Conservation (phyloP, 2,888 invertebrate species). For the Platynereis dumerilii region DNA sequence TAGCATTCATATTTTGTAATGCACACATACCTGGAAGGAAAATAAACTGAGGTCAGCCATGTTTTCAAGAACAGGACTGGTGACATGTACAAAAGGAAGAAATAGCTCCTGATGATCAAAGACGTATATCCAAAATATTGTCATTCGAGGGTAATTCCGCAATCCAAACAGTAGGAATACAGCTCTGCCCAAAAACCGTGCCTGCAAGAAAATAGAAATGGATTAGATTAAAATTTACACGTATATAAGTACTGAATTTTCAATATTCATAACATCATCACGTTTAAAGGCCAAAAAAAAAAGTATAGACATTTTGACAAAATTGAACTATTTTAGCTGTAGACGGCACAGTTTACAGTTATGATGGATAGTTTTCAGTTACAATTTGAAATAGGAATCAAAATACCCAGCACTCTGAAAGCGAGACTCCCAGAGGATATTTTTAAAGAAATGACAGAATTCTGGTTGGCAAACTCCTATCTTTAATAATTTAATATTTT, state of each 20-base stretch:
- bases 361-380: too few species aligned
- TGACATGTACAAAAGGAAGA: slow-evolving; percentile 46
- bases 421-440: too few species aligned
- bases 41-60: not conserved
- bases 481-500: too few species aligned
- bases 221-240: not conserved
- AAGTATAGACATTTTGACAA: too few species aligned
- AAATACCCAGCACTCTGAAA: too few species aligned
- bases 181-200: slow-evolving; percentile 46
- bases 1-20: too few species aligned
- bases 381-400: too few species aligned
- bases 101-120: slow-evolving; percentile 41
- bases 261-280: not conserved
- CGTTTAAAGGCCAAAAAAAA: not conserved
- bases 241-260: too few species aligned
- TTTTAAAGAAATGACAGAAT: too few species aligned
- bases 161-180: slow-evolving; percentile 49
- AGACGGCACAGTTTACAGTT: too few species aligned
- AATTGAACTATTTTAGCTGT: too few species aligned
- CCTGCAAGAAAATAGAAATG: slow-evolving; percentile 39
- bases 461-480: too few species aligned
- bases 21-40: not conserved
- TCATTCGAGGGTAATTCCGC: slow-evolving; percentile 48
- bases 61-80: slow-evolving; percentile 32
- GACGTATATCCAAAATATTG: slow-evolving; percentile 43